Evolutionary conservation across 2,113 vertebrate species (phyloP).

Genomic region (Gymnobelideus leadbeateri): DNA sequence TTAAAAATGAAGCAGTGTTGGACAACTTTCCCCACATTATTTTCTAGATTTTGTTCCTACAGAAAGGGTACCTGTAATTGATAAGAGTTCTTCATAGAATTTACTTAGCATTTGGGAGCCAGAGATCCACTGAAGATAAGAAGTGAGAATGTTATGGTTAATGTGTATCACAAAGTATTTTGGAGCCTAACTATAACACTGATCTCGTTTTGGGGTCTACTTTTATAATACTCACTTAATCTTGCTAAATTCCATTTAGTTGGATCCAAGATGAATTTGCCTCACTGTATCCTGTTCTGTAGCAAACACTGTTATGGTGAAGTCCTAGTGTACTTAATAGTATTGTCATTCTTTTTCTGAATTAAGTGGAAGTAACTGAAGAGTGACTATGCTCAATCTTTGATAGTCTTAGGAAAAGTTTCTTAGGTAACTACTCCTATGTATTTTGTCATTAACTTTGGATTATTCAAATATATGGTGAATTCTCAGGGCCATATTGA

Average conservation of each 20-base stretch:
- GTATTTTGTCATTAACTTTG: conserved; percentile 48
- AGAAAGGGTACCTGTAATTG: neutral
- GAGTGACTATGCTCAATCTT: conserved; percentile 36
- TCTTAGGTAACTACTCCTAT: conserved; percentile 57
- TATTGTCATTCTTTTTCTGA: neutral
- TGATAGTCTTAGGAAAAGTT: neutral
- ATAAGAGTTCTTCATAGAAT: neutral
- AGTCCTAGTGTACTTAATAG: neutral
- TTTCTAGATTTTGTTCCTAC: neutral
- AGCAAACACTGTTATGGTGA: neutral
- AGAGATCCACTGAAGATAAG: neutral
- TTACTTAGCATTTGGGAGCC: neutral
- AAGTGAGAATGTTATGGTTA: conserved; percentile 18
- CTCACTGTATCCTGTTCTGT: neutral
- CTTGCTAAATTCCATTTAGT: neutral
- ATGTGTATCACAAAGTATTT: neutral
- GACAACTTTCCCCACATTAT: neutral
- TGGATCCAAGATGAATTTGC: neutral
- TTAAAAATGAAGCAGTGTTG: neutral
- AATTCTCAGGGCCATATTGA: conserved; percentile 44
- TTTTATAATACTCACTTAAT: neutral
- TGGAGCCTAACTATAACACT: conserved; percentile 16
- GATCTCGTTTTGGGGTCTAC: neutral
- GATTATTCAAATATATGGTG: conserved; percentile 30
- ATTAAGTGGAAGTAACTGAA: conserved; percentile 13